Evolutionary conservation across 2,888 invertebrate species (phyloP), one percentile per base, ranked within the genome.

Genomic region (Drosophila parthenogenetica): DNA sequence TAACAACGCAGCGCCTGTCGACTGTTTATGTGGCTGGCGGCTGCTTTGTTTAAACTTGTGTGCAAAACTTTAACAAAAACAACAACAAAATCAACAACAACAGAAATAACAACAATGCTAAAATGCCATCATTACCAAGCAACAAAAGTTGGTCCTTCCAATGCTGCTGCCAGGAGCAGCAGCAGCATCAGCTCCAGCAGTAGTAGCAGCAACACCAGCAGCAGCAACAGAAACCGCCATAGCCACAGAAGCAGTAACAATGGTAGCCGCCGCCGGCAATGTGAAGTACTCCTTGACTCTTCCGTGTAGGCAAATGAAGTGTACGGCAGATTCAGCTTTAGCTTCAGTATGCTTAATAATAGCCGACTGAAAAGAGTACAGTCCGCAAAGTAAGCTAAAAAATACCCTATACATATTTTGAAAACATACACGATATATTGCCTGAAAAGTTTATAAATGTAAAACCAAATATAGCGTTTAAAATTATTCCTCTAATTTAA

Each of bases 61-160:
- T 83, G 84, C 76, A 79, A 85, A 85, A 85, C 89, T 85, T 85
- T 81, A 73, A 66, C 82, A 87, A 61, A 53, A 69, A 40, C 69
- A 66, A 67, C 58, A 64, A 29, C 29, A 79, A 76, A 73, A 87
- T 72, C 72, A 84, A 63, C 57, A 69, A 40, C 69, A 66, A 67
- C 58, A 64, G 61, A 64, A 77, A 70, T 61, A 78, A 72, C 71
- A 78, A 76, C 74, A 88, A 79, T 77, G 75, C 85, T 81, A 84
- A 89, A 85, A 89, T 87, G 81, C 89, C 85, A 89, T 84, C 89
- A 89, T 88, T 89, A 83, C 84, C 89, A 75, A 81, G 89, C 78
- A 81, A 77, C 89, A 89, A 88, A 89, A 89, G 89, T 88, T 89
- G 79, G 80, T 87, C 87, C 84, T 89, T 89, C 72, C 51, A 71